A percentile compares a stretch with the other conserved stretches of the same genome.
phyloP scores from a whole-genome alignment of 2,113 vertebrate genomes.

The Lophochroa leadbeateri region DNA sequence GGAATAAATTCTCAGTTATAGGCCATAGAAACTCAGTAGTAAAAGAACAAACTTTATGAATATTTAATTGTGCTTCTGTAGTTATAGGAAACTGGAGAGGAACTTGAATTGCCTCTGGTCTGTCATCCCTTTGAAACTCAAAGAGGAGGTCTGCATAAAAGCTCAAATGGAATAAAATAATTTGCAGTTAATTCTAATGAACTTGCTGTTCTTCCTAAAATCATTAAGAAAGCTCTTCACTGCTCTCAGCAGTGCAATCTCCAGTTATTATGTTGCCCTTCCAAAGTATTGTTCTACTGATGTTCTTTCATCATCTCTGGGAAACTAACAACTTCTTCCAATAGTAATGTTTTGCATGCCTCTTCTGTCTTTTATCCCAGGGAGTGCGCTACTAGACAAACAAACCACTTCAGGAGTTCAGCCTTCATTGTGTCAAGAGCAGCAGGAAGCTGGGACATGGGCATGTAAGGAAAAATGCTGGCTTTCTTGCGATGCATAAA shows the following conservation, averaged over 20 bases:
- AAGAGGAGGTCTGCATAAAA: background rate
- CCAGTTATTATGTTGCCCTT: background rate
- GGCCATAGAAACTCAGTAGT: background rate
- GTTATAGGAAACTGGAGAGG: background rate
- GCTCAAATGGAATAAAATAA: background rate
- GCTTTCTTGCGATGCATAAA: background rate
- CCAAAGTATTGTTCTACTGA: background rate
- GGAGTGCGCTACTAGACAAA: background rate
- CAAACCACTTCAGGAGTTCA: background rate
- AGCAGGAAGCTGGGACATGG: background rate
- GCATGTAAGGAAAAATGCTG: background rate
- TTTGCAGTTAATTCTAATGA: background rate
- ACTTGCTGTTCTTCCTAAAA: background rate
- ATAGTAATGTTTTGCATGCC: background rate
- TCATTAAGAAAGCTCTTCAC: background rate
- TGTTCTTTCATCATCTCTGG: background rate
- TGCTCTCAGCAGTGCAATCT: background rate
- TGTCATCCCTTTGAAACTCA: background rate
- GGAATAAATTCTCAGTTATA: slow-evolving; percentile 50
- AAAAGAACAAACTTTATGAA: background rate
- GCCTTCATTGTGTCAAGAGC: background rate
- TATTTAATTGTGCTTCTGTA: background rate
- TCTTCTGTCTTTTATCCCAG: background rate
- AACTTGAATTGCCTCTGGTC: background rate
- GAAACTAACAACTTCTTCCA: background rate